Evolutionary conservation across 2,888 invertebrate genomes (phyloP).

Genomic region (Trichogramma evanescens): DNA sequence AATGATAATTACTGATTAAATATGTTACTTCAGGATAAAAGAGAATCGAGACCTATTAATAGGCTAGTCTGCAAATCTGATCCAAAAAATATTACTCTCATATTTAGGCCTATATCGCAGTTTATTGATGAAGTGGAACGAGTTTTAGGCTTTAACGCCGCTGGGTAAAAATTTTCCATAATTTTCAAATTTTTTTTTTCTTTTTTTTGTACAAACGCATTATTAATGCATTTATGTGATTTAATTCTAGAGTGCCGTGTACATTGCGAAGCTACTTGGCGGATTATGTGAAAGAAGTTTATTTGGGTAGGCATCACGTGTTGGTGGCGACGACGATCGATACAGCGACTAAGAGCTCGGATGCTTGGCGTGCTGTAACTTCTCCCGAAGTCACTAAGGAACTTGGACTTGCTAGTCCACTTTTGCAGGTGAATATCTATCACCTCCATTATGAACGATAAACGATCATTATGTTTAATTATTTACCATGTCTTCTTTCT

Average conservation of each 20-base stretch:
- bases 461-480: not conserved
- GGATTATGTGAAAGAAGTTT: conserved; percentile 81
- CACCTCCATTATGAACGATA: not conserved
- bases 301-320: conserved; percentile 69
- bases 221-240: no score
- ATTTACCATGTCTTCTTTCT: conserved; percentile 28
- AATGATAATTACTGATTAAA: not conserved
- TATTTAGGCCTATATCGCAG: conserved; percentile 74
- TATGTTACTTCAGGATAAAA: conserved; percentile 27
- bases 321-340: conserved; percentile 62
- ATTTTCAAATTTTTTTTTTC: conserved; percentile 5
- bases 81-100: conserved; percentile 66
- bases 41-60: conserved; percentile 42
- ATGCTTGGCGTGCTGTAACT: conserved; percentile 73
- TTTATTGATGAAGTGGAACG: conserved; percentile 80
- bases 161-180: conserved; percentile 47
- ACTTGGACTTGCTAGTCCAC: conserved; percentile 57
- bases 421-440: conserved; percentile 52
- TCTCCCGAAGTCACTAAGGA: conserved; percentile 63
- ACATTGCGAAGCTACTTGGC: conserved; percentile 77
- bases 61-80: conserved; percentile 70
- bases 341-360: conserved; percentile 63
- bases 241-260: conserved; percentile 44
- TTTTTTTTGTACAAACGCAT: conserved; percentile 49
- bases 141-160: conserved; percentile 51